Evolutionary conservation across 37 sponge, comb jelly and placozoan genomes (phyloP).

Genomic region (Chondrosia reniformis): DNA sequence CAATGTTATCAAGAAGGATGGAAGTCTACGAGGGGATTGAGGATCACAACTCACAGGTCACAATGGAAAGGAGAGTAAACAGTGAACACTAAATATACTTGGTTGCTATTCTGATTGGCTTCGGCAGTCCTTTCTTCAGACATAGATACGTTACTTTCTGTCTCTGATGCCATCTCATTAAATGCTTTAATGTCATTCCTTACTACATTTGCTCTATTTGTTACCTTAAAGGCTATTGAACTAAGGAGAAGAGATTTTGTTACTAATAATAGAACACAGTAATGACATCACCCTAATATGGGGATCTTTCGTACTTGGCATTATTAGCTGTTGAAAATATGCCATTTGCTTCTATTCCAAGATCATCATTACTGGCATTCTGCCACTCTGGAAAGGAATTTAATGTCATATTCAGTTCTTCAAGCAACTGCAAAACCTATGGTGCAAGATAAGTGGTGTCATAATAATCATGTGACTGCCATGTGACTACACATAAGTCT

Average conservation of each 20-base stretch:
- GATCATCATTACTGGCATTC: not conserved
- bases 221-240: not conserved
- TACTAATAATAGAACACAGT: too few relatives aligned
- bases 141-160: too few relatives aligned
- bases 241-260: not conserved
- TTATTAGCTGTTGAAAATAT: not conserved
- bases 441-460: too few relatives aligned
- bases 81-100: too few relatives aligned
- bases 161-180: too few relatives aligned
- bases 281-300: too few relatives aligned
- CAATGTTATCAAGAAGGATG: not conserved
- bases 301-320: constrained; percentile 6
- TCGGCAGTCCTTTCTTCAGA: too few relatives aligned
- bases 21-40: too few relatives aligned
- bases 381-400: not conserved
- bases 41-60: too few relatives aligned
- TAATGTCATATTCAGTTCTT: not conserved
- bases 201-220: not conserved
- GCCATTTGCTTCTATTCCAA: not conserved
- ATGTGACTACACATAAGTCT: not conserved
- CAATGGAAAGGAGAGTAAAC: too few relatives aligned
- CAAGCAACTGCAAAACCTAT: not conserved
- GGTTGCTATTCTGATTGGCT: too few relatives aligned
- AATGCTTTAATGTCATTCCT: too few relatives aligned
- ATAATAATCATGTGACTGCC: not conserved